Conservation (phyloP, 2,113 vertebrate genomes). For the Ammospiza caudacuta region DNA sequence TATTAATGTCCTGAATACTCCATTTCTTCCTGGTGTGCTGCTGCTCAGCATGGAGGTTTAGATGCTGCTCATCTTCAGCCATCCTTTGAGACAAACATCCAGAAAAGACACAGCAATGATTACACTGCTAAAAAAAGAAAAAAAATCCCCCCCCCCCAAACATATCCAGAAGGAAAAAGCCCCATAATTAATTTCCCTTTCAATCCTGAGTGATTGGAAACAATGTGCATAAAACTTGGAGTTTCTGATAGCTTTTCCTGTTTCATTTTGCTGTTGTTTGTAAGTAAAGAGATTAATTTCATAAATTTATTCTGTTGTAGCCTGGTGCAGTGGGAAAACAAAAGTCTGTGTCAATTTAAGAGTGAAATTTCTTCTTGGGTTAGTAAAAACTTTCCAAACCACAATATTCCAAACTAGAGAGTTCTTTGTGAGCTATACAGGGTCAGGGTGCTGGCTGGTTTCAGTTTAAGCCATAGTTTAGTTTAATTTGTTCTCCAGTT, state of each 20-base stretch:
- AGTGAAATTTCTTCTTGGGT: neutral
- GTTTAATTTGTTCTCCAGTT: neutral
- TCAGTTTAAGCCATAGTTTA: neutral
- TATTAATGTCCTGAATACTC: neutral
- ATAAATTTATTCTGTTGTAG: neutral
- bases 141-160: neutral
- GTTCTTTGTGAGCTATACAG: accelerated
- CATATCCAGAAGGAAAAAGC: neutral
- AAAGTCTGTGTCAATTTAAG: neutral
- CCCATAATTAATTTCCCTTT: neutral
- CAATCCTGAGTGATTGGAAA: neutral
- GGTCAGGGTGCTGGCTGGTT: neutral
- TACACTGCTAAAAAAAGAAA: neutral
- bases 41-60: neutral
- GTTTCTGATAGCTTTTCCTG: neutral
- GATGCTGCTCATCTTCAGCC: neutral
- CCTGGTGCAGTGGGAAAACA: neutral
- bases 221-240: neutral
- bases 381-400: neutral
- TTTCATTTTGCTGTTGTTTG: neutral
- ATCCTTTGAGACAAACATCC: neutral
- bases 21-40: accelerated
- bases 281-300: neutral
- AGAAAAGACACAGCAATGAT: neutral
- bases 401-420: neutral